Percentiles rank a stretch among this genome's conserved stretches.
Evolutionary conservation across 2,113 vertebrate genomes (phyloP).

Genomic region (Phyllostomus hastatus): DNA sequence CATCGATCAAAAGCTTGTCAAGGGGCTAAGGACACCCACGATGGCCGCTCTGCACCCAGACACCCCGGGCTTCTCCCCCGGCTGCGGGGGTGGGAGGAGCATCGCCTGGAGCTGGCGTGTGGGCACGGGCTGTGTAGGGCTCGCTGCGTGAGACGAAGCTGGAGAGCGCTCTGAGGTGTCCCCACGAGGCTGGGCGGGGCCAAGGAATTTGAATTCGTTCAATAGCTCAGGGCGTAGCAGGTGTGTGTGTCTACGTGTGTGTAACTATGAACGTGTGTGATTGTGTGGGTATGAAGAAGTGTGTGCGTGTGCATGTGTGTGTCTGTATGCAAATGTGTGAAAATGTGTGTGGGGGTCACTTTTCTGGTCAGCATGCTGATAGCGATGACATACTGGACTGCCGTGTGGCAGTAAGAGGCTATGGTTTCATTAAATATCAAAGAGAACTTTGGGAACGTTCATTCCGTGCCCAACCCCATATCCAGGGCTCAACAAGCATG

Average conservation of each 20-base stretch:
- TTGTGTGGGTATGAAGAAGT: neutral
- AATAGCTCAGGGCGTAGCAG: neutral
- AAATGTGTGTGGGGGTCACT: neutral
- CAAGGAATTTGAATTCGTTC: neutral
- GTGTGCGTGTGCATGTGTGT: neutral
- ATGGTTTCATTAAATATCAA: neutral
- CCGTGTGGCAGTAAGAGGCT: rapidly evolving
- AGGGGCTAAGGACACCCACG: neutral
- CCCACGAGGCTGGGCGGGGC: neutral
- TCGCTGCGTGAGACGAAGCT: neutral
- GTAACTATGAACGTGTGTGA: neutral
- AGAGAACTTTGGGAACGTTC: neutral
- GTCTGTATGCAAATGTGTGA: neutral
- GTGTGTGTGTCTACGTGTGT: neutral
- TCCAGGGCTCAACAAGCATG: neutral
- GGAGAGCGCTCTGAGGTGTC: neutral
- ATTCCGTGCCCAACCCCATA: neutral
- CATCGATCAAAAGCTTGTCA: conserved; percentile 5
- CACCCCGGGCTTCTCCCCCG: neutral
- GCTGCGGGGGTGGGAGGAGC: neutral
- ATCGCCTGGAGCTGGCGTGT: rapidly evolving
- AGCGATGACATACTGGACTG: rapidly evolving
- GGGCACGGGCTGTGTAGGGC: neutral
- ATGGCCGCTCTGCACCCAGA: neutral
- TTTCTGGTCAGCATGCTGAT: neutral